These are phyloP conservation scores for Pseudoatta argentina DNA, from an alignment of 1,140 invertebrate species.

Conservation along the genomic window DNA sequence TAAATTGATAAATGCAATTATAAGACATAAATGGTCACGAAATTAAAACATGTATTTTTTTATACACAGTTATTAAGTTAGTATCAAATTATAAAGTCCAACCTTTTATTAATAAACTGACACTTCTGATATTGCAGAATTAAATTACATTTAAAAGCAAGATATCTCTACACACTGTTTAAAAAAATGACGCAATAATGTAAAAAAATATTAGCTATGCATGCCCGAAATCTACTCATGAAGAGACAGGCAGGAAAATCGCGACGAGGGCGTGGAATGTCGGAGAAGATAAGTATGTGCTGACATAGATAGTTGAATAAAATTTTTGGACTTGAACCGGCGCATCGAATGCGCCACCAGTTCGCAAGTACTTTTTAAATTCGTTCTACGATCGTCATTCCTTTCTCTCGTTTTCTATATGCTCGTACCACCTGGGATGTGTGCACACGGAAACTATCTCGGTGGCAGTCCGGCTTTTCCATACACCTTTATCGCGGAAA, in stretches of 20 bases:
- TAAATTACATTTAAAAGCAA: slow-evolving; percentile 14
- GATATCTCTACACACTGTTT: background rate
- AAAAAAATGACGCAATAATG: background rate
- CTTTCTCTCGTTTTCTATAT: slow-evolving; percentile 43
- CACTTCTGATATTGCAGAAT: background rate
- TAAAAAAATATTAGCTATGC: slow-evolving; percentile 47
- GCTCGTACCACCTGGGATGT: slow-evolving; percentile 39
- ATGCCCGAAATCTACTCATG: background rate
- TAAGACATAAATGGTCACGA: background rate
- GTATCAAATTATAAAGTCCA: background rate
- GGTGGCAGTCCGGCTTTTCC: background rate
- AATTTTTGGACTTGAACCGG: slow-evolving; percentile 7
- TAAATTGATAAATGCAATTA: slow-evolving; percentile 11
- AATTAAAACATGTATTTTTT: slow-evolving; percentile 12
- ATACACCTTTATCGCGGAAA: slow-evolving; percentile 34
- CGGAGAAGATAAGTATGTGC: slow-evolving; percentile 43
- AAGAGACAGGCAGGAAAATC: slow-evolving; percentile 1
- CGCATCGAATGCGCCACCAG: slow-evolving; percentile 29
- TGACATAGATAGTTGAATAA: slow-evolving; percentile 65
- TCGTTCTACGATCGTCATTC: slow-evolving; percentile 52
- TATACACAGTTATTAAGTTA: background rate
- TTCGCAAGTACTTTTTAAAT: slow-evolving; percentile 60
- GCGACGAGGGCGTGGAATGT: background rate
- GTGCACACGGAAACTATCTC: slow-evolving; percentile 40
- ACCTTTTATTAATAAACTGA: background rate